Evolutionary conservation across 1,140 invertebrate species (phyloP), one percentile per base, ranked within the genome.

Genomic region (Drosophila melanogaster): DNA sequence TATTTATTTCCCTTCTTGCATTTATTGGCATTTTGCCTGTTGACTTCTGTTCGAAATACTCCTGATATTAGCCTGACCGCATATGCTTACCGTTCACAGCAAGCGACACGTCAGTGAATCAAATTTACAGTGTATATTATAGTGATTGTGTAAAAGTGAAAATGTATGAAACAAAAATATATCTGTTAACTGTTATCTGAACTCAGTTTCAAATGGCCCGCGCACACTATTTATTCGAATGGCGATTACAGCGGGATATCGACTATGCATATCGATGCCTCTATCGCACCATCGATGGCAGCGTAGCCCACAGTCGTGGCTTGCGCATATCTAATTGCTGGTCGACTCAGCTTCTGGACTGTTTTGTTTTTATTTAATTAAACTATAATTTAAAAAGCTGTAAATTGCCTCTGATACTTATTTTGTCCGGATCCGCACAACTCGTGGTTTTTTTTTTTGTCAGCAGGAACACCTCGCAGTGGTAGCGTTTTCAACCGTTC

Each of bases 311-410:
- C 37, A 76, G 77, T 72, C 73, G 73, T 61, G 77, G 77, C 77
- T 80, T 78, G 75, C 64, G 38, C 77, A 80, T 74, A 64, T 49
- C 70, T 64, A 69, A 46, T 55, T 69, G 46, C 8, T 64, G 46
- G 10, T 73, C 58, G 76, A 53, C 61, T 58, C 55, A 15, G 65
- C 24, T 67, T 67, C n/a, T 61, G 61, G 57, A 65, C 49, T 40
- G 50, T 74, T 75, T 86, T 77, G 65, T 81, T 87, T 83, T 86
- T 79, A 51, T 87, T 87, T 78, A 59, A 79, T 58, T 69, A 26
- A 69, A 19, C 17, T 54, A 43, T 83, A 59, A 56, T 81, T 81
- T 76, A 53, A 35, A 56, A 19, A 65, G 56, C 8, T 57, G 30
- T 65, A 33, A 35, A 51, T 26, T 19, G 11, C 11, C 22, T 65